A percentile compares a stretch with the other conserved stretches of the same genome.
phyloP scores from a whole-genome alignment of 2,888 invertebrate species.

The Apodemia zela region DNA sequence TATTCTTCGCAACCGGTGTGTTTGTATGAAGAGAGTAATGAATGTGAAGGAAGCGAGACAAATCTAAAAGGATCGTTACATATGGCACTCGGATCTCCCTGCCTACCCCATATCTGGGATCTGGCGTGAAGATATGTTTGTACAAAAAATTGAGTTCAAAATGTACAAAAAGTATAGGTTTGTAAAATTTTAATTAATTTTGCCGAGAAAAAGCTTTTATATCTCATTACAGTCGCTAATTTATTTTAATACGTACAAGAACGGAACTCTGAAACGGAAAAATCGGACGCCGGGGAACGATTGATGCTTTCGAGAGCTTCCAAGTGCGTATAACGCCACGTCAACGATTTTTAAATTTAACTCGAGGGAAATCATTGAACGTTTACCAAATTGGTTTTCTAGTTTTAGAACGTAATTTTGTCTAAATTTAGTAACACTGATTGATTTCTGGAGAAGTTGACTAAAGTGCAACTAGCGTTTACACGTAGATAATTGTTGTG shows the following conservation, averaged over 20 bases:
- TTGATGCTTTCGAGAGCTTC: conserved; percentile 19
- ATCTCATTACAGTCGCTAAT: not conserved
- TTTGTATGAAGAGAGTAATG: too few species aligned
- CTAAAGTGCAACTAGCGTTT: too few species aligned
- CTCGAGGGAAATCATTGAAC: conserved; percentile 11
- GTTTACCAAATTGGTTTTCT: conserved; percentile 1
- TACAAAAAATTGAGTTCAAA: too few species aligned
- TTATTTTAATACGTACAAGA: not conserved
- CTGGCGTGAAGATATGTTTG: too few species aligned
- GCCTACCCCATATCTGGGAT: too few species aligned
- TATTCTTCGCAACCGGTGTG: too few species aligned
- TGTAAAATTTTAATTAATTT: not conserved
- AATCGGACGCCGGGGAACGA: conserved; percentile 7
- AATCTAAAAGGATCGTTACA: too few species aligned
- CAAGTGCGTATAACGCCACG: conserved; percentile 23
- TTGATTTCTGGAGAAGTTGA: too few species aligned
- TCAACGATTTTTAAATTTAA: conserved; percentile 30
- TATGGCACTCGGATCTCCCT: too few species aligned
- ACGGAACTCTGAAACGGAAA: conserved; percentile 15
- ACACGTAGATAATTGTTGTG: too few species aligned
- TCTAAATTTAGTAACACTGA: not conserved
- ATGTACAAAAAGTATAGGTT: too few species aligned
- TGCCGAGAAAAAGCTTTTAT: not conserved
- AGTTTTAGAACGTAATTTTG: not conserved
- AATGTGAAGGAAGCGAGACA: too few species aligned